Conservation (phyloP, 1,140 invertebrate genomes). For the Caerostris darwini region DNA sequence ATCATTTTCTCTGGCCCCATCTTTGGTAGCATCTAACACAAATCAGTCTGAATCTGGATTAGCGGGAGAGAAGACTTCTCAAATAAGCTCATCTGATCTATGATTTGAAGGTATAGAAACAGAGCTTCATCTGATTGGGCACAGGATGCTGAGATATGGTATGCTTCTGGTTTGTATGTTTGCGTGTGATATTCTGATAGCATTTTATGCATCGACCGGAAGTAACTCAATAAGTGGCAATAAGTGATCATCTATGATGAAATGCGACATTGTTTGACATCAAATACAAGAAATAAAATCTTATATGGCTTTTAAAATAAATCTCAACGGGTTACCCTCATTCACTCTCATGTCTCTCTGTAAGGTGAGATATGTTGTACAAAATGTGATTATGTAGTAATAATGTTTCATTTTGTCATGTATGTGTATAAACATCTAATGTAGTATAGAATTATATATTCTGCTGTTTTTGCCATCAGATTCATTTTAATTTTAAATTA, state of each 20-base stretch:
- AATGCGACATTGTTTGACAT: conserved; percentile 21
- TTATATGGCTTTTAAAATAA: conserved; percentile 69
- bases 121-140: conserved; percentile 64
- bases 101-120: conserved; percentile 47
- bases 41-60: conserved; percentile 65
- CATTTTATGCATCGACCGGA: conserved; percentile 67
- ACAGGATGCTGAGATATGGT: conserved; percentile 36
- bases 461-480: conserved; percentile 13
- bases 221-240: conserved; percentile 49
- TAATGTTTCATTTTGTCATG: conserved; percentile 35
- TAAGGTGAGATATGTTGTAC: conserved; percentile 44
- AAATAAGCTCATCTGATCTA: conserved; percentile 65
- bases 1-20: conserved; percentile 56
- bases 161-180: conserved; percentile 74
- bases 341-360: conserved; percentile 36
- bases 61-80: conserved; percentile 55
- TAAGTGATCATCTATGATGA: conserved; percentile 12
- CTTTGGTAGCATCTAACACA: conserved; percentile 53
- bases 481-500: background rate
- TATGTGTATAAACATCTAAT: conserved; percentile 73
- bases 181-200: conserved; percentile 75
- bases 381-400: conserved; percentile 59
- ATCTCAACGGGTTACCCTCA: conserved; percentile 75
- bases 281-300: conserved; percentile 25
- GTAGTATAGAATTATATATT: conserved; percentile 61